Percentiles rank a stretch among this genome's conserved stretches.
Conservation (phyloP, 2,113 vertebrate genomes). For the rat (Rattus norvegicus) region GRCr8 NC_086034.1:17185501-17186000, state of each 20-base stretch:
- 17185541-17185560: background rate
- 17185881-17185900: background rate
- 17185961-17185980: background rate
- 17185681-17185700: background rate
- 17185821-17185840: background rate
- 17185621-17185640: background rate
- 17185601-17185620: background rate
- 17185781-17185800: background rate
- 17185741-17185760: background rate
- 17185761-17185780: background rate
- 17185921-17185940: background rate
- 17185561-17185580: background rate
- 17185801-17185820: background rate
- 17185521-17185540: background rate
- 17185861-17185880: background rate
- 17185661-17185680: background rate
- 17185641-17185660: background rate
- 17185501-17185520: background rate
- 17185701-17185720: background rate
- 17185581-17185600: background rate
- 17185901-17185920: background rate
- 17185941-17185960: background rate
- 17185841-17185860: background rate
- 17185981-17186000: background rate
- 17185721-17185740: background rate